These are phyloP conservation scores for Siniperca scherzeri DNA, from an alignment of 2,797 vertebrate genomes.

Conservation along the genomic window DNA sequence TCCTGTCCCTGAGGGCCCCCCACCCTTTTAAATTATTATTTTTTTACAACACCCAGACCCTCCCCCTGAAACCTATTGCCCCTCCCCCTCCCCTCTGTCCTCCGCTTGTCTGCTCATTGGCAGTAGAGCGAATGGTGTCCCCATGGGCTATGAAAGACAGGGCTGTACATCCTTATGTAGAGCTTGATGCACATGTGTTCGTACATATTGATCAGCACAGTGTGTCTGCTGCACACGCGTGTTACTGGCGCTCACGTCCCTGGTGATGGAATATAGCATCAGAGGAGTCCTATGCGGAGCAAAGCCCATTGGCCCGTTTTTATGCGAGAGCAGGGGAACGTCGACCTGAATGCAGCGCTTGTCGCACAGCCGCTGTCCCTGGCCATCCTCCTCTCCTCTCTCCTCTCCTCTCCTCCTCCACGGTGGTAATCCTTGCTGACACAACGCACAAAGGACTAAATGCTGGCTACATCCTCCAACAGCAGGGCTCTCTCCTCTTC, in stretches of 20 bases:
- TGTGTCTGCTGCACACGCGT: conserved; percentile 49
- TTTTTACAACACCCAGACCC: conserved; percentile 48
- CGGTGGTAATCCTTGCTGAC: conserved; percentile 84
- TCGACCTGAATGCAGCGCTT: conserved; percentile 69
- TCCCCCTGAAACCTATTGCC: conserved; percentile 53
- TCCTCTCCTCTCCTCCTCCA: conserved; percentile 58
- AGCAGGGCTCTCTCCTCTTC: conserved; percentile 53
- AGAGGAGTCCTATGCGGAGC: conserved; percentile 47
- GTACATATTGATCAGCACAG: conserved; percentile 50
- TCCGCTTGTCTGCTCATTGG: conserved; percentile 69
- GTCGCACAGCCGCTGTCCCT: conserved; percentile 53
- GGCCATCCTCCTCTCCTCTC: conserved; percentile 60
- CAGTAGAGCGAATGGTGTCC: conserved; percentile 61
- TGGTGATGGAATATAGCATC: conserved; percentile 64
- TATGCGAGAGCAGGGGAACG: conserved; percentile 39
- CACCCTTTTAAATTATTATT: too few species aligned
- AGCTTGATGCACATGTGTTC: conserved; percentile 64
- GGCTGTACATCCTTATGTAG: conserved; percentile 58
- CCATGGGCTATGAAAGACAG: conserved; percentile 51
- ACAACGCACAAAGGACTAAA: conserved; percentile 82
- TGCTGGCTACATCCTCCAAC: conserved; percentile 67
- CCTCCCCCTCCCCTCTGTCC: conserved; percentile 70
- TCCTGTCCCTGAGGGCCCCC: conserved; percentile 9
- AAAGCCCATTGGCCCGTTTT: conserved; percentile 60
- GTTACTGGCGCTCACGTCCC: conserved; percentile 37